phyloP scores from a whole-genome alignment of 1,140 invertebrate genomes.

The Teleopsis dalmanni region DNA sequence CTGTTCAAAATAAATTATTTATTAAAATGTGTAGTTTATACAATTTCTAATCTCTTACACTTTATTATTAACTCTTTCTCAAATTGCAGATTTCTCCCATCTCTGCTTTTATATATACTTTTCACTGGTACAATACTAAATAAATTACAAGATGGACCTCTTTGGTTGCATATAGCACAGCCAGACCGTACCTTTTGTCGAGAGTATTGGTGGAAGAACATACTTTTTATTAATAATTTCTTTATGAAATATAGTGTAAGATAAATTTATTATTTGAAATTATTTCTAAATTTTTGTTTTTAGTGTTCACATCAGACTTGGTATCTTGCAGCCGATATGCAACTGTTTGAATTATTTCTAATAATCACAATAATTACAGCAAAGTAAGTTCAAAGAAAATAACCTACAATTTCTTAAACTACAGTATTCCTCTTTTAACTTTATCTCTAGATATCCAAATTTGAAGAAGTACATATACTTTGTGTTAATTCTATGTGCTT shows the following conservation, averaged over 20 bases:
- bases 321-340: conserved; percentile 67
- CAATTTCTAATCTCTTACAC: not conserved
- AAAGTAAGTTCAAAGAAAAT: conserved; percentile 14
- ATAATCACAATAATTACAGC: conserved; percentile 48
- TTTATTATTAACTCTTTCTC: not conserved
- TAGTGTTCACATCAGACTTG: conserved; percentile 65
- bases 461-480: conserved; percentile 26
- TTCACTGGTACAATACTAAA: conserved; percentile 46
- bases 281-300: conserved; percentile 26
- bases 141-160: conserved; percentile 45
- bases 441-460: conserved; percentile 38
- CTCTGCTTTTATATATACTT: conserved; percentile 46
- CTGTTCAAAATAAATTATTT: too few relatives aligned
- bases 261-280: conserved; percentile 17
- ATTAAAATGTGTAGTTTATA: too few relatives aligned
- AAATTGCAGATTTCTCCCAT: conserved; percentile 50
- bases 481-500: conserved; percentile 26
- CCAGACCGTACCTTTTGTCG: conserved; percentile 49
- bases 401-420: not conserved
- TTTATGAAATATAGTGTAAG: conserved; percentile 8
- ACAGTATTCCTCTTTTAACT: conserved; percentile 12
- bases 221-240: conserved; percentile 57
- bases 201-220: conserved; percentile 59
- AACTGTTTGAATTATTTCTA: conserved; percentile 56
- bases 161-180: conserved; percentile 46